These are phyloP conservation scores for Leptogaster cylindrica DNA, from an alignment of 2,888 invertebrate genomes.

Conservation along the genomic window DNA sequence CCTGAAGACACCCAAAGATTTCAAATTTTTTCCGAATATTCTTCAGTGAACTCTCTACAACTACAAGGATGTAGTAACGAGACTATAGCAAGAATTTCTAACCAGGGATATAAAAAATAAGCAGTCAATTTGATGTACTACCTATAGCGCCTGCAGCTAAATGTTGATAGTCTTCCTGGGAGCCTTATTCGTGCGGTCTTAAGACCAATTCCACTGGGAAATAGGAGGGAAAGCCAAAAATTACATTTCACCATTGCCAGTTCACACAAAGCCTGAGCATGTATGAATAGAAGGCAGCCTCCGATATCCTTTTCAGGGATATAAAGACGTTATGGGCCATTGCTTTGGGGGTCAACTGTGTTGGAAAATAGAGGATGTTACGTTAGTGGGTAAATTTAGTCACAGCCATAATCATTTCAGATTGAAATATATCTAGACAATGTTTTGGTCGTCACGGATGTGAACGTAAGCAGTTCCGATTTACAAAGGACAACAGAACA, in stretches of 20 bases:
- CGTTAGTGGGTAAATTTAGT: neutral
- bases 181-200: neutral
- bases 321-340: neutral
- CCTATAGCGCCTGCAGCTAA: neutral
- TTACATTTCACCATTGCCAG: neutral
- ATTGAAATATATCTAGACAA: neutral
- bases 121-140: too few species aligned
- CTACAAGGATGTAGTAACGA: too few species aligned
- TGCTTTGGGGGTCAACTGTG: neutral
- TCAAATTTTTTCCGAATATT: too few species aligned
- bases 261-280: neutral
- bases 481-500: neutral
- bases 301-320: too few species aligned
- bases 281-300: too few species aligned
- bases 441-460: too few species aligned
- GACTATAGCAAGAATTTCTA: too few species aligned
- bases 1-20: too few species aligned
- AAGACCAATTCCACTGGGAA: neutral
- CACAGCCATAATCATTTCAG: neutral
- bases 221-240: neutral
- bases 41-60: too few species aligned
- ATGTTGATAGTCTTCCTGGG: neutral
- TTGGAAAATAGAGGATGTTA: neutral
- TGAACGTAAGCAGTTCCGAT: neutral
- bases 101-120: too few species aligned